phyloP scores from a whole-genome alignment of 2,888 invertebrate species.

The Orthonevra nobilis region DNA sequence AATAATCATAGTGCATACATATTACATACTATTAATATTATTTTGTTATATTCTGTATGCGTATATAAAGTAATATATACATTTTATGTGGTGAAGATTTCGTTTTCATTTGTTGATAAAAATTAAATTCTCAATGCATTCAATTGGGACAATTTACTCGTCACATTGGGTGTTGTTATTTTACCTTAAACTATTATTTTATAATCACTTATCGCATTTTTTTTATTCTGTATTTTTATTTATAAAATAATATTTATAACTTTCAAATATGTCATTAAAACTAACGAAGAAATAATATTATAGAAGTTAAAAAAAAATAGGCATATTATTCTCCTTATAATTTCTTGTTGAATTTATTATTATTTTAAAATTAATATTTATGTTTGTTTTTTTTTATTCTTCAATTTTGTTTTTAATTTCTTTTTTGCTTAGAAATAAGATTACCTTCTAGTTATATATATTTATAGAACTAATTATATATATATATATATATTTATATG shows the following conservation, averaged over 20 bases:
- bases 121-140: constrained; percentile 67
- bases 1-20: too few species aligned
- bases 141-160: constrained; percentile 51
- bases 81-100: constrained; percentile 46
- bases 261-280: too few species aligned
- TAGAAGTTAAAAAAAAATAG: constrained; percentile 55
- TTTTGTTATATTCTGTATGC: too few species aligned
- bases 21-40: too few species aligned
- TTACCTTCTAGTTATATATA: constrained; percentile 74
- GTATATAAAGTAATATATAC: too few species aligned
- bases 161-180: constrained; percentile 57
- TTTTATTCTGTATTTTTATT: constrained; percentile 45
- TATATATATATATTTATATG: constrained; percentile 67
- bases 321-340: constrained; percentile 52
- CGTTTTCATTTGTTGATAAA: constrained; percentile 43
- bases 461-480: constrained; percentile 76
- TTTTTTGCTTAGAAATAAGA: constrained; percentile 44
- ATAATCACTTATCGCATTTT: constrained; percentile 42
- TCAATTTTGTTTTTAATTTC: constrained; percentile 68
- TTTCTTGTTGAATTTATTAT: constrained; percentile 57
- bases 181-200: constrained; percentile 43
- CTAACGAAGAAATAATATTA: constrained; percentile 59
- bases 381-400: constrained; percentile 67
- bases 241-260: constrained; percentile 51
- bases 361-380: constrained; percentile 55